Evolutionary conservation across 92 coral and sea anemone genomes (phyloP), one percentile per base, ranked within the genome.

Genomic region (Parazoanthus swiftii): DNA sequence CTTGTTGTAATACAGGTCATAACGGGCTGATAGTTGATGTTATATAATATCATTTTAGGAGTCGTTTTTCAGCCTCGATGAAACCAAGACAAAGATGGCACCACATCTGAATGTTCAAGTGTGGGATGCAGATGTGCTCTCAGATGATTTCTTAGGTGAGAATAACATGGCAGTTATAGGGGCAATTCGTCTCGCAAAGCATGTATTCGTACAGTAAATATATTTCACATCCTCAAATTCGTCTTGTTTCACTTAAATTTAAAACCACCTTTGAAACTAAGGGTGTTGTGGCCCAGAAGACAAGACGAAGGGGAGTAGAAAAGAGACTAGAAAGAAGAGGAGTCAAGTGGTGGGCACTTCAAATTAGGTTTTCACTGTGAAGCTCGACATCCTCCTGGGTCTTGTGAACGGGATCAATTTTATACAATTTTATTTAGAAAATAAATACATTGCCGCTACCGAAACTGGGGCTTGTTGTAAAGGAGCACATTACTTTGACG

Each of bases 111-210:
- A 93, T 90, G 73, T 97, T 16, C 99, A 97, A 82, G 91, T 97
- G 70, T 97, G 99, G 99, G 99, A 97, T 75, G 92, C 95, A 74
- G 99, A 97, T 80, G 58, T 91, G 58, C 88, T 89, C 71, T 85
- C 89, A 21, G 98, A 97, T 76, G 99, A 97, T 90, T 97, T 97
- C 58, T 81, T 97, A 39, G 99, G 99, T 97, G 81, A 88, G 90
- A 71, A 37, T 21, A 9, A 75, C n/a, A 16, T 20, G 46, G 43
- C 36, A 35, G 8, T 16, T 26, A 23, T 29, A 29, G 39, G 39
- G 18, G 23, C 23, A 37, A 38, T 37, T 4, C n/a, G 43, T 14
- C 44, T 18, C 38, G 48, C 21, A 37, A 38, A 38, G 10, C 29
- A 23, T 33, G 6, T 20, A 38, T 21, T n/a, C 7, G 44, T 20